These are phyloP conservation scores for Drosophila repleta DNA, from an alignment of 1,140 invertebrate genomes.

Conservation along the genomic window DNA sequence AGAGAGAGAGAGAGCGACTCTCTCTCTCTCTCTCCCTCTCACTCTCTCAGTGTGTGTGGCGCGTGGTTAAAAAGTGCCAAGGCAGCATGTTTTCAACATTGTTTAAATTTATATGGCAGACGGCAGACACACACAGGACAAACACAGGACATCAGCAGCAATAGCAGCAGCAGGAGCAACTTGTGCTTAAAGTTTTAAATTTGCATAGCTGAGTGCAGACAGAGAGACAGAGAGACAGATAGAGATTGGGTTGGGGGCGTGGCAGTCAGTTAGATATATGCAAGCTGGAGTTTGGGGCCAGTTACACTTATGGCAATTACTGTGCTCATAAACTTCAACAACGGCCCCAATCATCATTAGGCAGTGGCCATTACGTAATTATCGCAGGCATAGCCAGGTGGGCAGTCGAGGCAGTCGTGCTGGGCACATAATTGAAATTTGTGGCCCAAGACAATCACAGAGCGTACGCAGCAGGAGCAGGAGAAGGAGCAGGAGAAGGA, in stretches of 20 bases:
- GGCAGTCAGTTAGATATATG: background rate
- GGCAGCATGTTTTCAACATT: constrained; percentile 82
- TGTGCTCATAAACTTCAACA: constrained; percentile 65
- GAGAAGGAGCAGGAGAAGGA: background rate
- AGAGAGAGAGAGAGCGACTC: too few species aligned
- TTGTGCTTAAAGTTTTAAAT: constrained; percentile 81
- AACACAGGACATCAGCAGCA: constrained; percentile 19
- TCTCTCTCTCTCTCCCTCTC: too few species aligned
- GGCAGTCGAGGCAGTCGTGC: constrained; percentile 10
- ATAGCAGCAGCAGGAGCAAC: constrained; percentile 49
- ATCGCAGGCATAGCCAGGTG: constrained; percentile 62
- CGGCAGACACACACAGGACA: constrained; percentile 46
- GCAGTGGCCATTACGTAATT: constrained; percentile 77
- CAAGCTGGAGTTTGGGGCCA: background rate
- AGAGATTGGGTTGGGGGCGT: background rate
- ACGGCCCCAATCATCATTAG: constrained; percentile 72
- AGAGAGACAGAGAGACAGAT: background rate
- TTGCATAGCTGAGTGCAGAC: constrained; percentile 61
- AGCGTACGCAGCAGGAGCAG: background rate
- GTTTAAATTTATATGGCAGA: constrained; percentile 81
- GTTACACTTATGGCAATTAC: constrained; percentile 62
- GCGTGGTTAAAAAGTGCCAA: constrained; percentile 81
- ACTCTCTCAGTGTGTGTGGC: constrained; percentile 52
- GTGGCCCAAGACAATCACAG: constrained; percentile 54
- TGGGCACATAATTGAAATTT: constrained; percentile 77